These are phyloP conservation scores for Coelopa pilipes DNA, from an alignment of 2,888 invertebrate species.

Conservation along the genomic window DNA sequence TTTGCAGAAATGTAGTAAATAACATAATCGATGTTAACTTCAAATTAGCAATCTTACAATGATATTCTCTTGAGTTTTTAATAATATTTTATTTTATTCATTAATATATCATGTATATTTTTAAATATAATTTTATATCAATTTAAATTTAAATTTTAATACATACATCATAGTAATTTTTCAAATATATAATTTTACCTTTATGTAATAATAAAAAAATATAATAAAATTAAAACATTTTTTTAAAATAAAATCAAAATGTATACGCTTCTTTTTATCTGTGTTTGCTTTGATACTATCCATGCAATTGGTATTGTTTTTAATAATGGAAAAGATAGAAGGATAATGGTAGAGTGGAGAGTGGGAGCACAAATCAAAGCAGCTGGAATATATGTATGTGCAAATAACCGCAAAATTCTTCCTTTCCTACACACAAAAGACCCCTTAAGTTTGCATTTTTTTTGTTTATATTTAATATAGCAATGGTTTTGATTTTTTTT, in stretches of 20 bases:
- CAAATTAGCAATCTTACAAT: neutral
- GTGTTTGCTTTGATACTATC: constrained; percentile 17
- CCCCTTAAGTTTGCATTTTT: neutral
- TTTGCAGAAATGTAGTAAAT: no score
- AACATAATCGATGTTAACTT: no score
- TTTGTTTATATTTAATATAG: constrained; percentile 25
- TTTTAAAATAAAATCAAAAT: constrained; percentile 29
- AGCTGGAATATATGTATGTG: constrained; percentile 30
- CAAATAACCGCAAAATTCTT: constrained; percentile 31
- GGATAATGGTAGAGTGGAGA: neutral
- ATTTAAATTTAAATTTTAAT: constrained; percentile 58
- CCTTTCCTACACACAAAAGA: constrained; percentile 29
- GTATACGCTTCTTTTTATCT: constrained; percentile 15
- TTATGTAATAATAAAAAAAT: constrained; percentile 40
- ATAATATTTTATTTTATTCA: constrained; percentile 37
- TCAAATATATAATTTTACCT: constrained; percentile 45
- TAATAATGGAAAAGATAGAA: constrained; percentile 9
- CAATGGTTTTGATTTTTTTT: constrained; percentile 44
- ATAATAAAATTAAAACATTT: constrained; percentile 33
- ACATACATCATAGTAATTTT: constrained; percentile 59
- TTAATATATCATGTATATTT: constrained; percentile 43
- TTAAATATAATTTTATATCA: constrained; percentile 58
- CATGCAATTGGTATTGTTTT: constrained; percentile 14
- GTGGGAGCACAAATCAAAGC: constrained; percentile 10
- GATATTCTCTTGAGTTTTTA: constrained; percentile 15